Evolutionary conservation across 1,140 invertebrate genomes (phyloP).

Genomic region (Stratiolaelaps scimitus): DNA sequence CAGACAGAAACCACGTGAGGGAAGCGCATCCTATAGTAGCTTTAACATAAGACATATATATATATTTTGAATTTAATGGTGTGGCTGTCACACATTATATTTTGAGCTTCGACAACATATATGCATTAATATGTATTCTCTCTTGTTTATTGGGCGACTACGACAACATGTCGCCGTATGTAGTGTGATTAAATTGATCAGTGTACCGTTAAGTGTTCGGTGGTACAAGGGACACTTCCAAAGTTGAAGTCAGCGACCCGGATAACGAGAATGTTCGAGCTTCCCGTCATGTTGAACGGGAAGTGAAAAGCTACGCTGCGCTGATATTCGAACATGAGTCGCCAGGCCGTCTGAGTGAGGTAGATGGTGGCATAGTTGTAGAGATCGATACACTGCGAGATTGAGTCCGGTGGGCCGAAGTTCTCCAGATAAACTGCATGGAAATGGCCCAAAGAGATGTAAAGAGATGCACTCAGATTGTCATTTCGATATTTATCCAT

Average conservation of each 20-base stretch:
- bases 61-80: too few relatives aligned
- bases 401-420: constrained; percentile 10
- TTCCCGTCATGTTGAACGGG: constrained; percentile 22
- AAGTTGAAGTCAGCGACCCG: constrained; percentile 20
- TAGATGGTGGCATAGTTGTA: constrained; percentile 19
- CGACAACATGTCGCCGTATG: too few relatives aligned
- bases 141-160: too few relatives aligned
- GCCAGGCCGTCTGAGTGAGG: constrained; percentile 13
- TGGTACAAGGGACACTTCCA: constrained; percentile 23
- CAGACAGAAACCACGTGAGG: too few relatives aligned
- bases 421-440: constrained; percentile 19
- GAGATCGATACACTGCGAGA: constrained; percentile 1
- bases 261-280: constrained; percentile 14
- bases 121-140: too few relatives aligned
- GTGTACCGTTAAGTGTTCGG: constrained; percentile 8
- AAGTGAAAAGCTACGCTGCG: constrained; percentile 25
- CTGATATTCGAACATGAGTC: constrained; percentile 14
- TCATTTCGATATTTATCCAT: too few relatives aligned
- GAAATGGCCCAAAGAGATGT: not conserved
- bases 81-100: too few relatives aligned
- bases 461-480: too few relatives aligned
- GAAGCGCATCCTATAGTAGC: too few relatives aligned
- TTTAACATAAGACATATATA: too few relatives aligned
- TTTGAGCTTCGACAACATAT: too few relatives aligned
- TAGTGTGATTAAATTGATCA: not conserved